phyloP scores from a whole-genome alignment of 2,797 vertebrate genomes.

The Cirrhinus molitorella region DNA sequence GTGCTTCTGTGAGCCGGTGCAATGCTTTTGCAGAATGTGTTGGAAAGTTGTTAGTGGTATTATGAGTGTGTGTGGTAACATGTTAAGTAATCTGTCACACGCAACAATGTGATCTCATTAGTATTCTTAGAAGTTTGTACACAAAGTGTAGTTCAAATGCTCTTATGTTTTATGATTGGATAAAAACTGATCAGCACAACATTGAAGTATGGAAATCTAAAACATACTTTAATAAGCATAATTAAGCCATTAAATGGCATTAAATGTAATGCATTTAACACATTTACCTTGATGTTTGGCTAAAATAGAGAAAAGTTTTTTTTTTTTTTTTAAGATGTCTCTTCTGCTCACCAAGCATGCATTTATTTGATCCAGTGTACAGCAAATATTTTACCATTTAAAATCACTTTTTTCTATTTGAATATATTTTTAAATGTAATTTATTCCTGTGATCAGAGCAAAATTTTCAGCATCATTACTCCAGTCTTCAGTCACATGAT shows the following conservation, averaged over 20 bases:
- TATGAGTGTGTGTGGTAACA: conserved; percentile 17
- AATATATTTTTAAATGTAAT: too few relatives aligned
- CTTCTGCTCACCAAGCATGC: too few relatives aligned
- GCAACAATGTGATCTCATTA: background rate
- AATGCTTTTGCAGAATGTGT: conserved; percentile 15
- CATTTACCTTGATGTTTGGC: background rate
- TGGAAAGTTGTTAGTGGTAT: background rate
- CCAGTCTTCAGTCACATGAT: too few relatives aligned
- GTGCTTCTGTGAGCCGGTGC: background rate
- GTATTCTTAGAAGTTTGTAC: background rate
- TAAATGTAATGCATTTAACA: background rate
- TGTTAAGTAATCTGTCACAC: conserved; percentile 19
- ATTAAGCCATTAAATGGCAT: background rate
- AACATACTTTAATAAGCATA: background rate
- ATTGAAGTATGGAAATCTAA: background rate
- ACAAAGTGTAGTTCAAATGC: background rate
- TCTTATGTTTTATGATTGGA: background rate
- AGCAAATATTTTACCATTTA: too few relatives aligned
- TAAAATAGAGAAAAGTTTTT: background rate
- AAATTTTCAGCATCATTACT: too few relatives aligned
- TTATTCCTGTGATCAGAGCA: too few relatives aligned
- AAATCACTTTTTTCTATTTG: too few relatives aligned
- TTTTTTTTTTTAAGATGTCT: too few relatives aligned
- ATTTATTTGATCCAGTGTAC: too few relatives aligned
- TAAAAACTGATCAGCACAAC: background rate